A percentile compares a stretch with the other conserved stretches of the same genome.
Evolutionary conservation across 53 echinoderm and acorn worm genomes (phyloP).

Genomic region (Actinopyga echinites): DNA sequence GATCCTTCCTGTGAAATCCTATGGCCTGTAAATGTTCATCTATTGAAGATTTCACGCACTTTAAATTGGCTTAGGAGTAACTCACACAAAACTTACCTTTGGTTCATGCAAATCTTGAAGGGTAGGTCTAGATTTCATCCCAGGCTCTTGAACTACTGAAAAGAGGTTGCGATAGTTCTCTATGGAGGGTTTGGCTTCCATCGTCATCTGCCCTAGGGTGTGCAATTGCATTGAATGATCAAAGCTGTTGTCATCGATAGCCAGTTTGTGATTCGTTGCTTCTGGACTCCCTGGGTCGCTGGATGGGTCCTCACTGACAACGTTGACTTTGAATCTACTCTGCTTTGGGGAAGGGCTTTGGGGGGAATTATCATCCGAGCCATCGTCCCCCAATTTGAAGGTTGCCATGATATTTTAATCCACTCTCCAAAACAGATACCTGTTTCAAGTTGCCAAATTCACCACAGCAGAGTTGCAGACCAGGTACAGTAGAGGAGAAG

Average conservation of each 20-base stretch:
- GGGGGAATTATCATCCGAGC: not conserved
- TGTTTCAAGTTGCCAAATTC: no score
- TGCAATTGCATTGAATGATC: constrained; percentile 62
- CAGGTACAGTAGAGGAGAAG: no score
- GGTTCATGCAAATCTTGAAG: constrained; percentile 90
- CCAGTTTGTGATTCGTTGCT: constrained; percentile 1
- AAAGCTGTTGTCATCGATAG: constrained; percentile 36
- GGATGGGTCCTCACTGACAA: constrained; percentile 72
- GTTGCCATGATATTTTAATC: not conserved
- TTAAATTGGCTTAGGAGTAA: not conserved
- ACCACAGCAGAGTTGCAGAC: no score
- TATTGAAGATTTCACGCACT: not conserved
- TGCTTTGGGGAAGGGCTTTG: constrained; percentile 37
- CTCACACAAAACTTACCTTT: constrained; percentile 56
- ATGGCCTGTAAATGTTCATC: no score
- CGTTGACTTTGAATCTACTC: constrained; percentile 82
- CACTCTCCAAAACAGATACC: no score
- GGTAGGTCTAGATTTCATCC: constrained; percentile 79
- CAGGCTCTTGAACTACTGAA: constrained; percentile 59
- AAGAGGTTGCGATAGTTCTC: constrained; percentile 82
- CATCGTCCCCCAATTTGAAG: not conserved
- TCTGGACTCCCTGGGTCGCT: constrained; percentile 37
- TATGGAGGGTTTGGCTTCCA: constrained; percentile 81
- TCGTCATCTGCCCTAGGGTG: constrained; percentile 77
- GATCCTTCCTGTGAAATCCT: no score